Conservation (phyloP, 2,797 vertebrate species). For the Phalloptychus januarius region DNA sequence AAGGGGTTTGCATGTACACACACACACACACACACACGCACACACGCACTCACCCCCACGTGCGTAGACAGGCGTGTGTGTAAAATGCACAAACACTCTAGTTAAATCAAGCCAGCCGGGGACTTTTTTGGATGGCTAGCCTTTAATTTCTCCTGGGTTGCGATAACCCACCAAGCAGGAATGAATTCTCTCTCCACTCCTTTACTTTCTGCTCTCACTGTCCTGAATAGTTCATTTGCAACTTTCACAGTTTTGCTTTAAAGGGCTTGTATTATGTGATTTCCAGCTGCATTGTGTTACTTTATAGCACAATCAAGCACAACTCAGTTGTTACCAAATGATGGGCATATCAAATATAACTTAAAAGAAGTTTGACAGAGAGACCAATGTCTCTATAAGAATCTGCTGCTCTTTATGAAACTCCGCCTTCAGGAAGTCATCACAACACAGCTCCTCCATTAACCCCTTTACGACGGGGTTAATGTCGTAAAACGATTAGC, state of each 20-base stretch:
- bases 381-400: too few relatives aligned
- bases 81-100: slow-evolving; percentile 3
- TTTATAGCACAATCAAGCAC: too few relatives aligned
- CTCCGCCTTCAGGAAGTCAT: too few relatives aligned
- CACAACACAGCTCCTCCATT: too few relatives aligned
- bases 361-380: too few relatives aligned
- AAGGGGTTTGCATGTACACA: neutral
- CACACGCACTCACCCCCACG: slow-evolving; percentile 1
- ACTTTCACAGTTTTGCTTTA: neutral
- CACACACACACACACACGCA: neutral
- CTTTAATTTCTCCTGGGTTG: slow-evolving; percentile 51
- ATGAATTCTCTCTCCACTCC: slow-evolving; percentile 30
- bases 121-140: slow-evolving; percentile 43
- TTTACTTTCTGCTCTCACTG: neutral
- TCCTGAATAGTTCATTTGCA: slow-evolving; percentile 4
- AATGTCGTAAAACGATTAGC: too few relatives aligned
- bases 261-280: neutral
- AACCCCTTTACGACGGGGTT: too few relatives aligned
- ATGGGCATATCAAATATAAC: too few relatives aligned
- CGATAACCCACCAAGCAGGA: slow-evolving; percentile 44
- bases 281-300: too few relatives aligned
- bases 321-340: too few relatives aligned
- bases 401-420: too few relatives aligned
- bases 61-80: neutral
- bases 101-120: slow-evolving; percentile 31